Percentiles rank a stretch among this genome's conserved stretches.
These are phyloP conservation scores for Asarcornis scutulata DNA, from an alignment of 2,113 vertebrate genomes.

Conservation along the genomic window DNA sequence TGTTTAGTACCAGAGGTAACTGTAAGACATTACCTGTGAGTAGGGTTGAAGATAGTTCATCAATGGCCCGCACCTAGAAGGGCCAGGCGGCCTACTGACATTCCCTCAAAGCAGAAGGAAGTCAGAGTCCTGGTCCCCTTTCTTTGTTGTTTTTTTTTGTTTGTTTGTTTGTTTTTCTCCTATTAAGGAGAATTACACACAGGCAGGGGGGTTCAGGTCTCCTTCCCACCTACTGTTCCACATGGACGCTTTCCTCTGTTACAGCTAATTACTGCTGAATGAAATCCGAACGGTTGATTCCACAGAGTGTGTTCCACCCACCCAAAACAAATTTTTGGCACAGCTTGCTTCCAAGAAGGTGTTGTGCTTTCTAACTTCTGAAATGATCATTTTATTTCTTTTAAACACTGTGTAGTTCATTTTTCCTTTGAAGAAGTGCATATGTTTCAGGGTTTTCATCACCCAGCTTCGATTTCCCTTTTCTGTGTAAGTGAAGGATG, in stretches of 20 bases:
- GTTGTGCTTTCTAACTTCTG: neutral
- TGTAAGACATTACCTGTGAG: neutral
- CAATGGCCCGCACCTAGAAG: neutral
- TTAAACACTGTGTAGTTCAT: neutral
- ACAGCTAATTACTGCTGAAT: neutral
- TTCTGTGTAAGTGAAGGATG: neutral
- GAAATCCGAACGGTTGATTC: neutral
- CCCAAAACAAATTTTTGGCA: conserved; percentile 27
- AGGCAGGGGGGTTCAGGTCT: neutral
- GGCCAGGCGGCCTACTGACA: neutral
- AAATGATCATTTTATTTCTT: conserved; percentile 7
- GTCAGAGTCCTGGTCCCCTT: neutral
- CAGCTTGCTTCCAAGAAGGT: neutral
- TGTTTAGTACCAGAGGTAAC: neutral
- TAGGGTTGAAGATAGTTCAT: neutral
- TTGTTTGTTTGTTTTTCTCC: neutral
- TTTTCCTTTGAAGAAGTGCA: neutral
- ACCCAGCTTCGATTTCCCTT: neutral
- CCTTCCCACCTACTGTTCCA: neutral
- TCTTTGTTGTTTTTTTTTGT: neutral
- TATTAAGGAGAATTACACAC: neutral
- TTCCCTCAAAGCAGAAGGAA: neutral
- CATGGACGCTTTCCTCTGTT: neutral
- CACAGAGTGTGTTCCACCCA: neutral
- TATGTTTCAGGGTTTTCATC: neutral